Base-by-base conservation (phyloP, 2,113 vertebrate genomes). In the Nibea coibor region DNA sequence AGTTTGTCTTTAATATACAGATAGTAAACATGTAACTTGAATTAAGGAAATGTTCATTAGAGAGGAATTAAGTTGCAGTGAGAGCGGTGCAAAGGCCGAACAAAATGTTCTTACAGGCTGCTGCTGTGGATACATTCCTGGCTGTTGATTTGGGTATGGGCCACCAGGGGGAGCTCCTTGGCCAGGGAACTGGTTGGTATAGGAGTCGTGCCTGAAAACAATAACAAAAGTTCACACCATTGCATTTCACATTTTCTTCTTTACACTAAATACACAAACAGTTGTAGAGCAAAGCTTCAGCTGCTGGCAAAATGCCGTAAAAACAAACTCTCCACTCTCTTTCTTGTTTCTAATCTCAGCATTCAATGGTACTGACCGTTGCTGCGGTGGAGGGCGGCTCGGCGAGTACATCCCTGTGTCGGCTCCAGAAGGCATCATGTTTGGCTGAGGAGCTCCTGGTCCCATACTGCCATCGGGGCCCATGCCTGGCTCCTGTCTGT, bases 351-450 rank as follows among this genome's bases (percentile, higher is more conserved):
- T 26, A 5, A 4, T 87, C 2, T 12, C 0, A 26, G 54, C 19
- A 0, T 2, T 9, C 22, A 87, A 7, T 10, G 68, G 50, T 89
- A 92, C 92, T 92, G 67, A 97, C 94, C 96, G 92, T 83, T 96
- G 96, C 92, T 97, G 97, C 88, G 97, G 97, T 3, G 96, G 97
- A 0, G 97, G 96, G 72, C 97, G 97, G 90, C 97, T 97, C 11
- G 98, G 98, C 17, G 98, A 99, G 89, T 99, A 99, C 97, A 99
- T 98, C 94, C 97, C 97, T n/a, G 97, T 91, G 71, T 99, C 98
- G 1, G 97, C 94, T 87, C 95, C 96, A 90, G 98, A 96, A 93
- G 98, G 97, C 95, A 98, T 96, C 94, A 99, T 95, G 95, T 96
- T 98, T 54, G 97, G 93, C 90, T 99, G 97, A 0, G 96, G 92